phyloP scores from a whole-genome alignment of 1,140 invertebrate genomes.

The Choristoneura fumiferana region DNA sequence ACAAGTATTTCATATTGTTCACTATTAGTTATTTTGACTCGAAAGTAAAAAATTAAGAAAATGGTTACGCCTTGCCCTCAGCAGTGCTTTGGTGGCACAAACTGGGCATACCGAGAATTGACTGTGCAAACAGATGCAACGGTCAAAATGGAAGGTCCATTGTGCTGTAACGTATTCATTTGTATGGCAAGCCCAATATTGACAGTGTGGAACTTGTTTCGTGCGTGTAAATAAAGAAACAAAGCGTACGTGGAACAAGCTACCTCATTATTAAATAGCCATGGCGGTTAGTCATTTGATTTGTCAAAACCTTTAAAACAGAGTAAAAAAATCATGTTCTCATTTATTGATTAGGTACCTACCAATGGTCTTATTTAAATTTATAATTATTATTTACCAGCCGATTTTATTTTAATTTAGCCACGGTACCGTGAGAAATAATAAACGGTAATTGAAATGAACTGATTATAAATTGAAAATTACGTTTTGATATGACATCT shows the following conservation, averaged over 20 bases:
- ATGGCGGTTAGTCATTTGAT: no score
- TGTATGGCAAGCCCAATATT: constrained; percentile 72
- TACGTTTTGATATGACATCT: not conserved
- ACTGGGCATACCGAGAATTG: constrained; percentile 60
- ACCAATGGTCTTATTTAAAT: no score
- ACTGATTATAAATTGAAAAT: not conserved
- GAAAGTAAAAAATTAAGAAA: no score
- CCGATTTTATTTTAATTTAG: no score
- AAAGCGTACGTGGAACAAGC: constrained; percentile 29
- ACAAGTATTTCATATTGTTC: no score
- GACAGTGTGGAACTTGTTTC: constrained; percentile 66
- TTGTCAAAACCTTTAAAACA: no score
- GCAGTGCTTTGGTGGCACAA: constrained; percentile 60
- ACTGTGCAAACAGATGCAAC: constrained; percentile 58
- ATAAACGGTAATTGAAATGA: not conserved
- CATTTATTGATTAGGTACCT: no score
- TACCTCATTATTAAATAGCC: constrained; percentile 40
- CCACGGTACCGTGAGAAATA: not conserved
- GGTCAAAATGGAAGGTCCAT: constrained; percentile 73
- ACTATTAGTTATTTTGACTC: no score
- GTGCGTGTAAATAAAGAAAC: constrained; percentile 53
- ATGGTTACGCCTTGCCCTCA: not conserved
- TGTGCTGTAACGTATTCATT: constrained; percentile 76
- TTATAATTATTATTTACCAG: no score
- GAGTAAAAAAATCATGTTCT: no score